Percentiles rank a stretch among this genome's conserved stretches.
phyloP scores from a whole-genome alignment of 2,797 vertebrate genomes.

The Bucorvus abyssinicus region DNA sequence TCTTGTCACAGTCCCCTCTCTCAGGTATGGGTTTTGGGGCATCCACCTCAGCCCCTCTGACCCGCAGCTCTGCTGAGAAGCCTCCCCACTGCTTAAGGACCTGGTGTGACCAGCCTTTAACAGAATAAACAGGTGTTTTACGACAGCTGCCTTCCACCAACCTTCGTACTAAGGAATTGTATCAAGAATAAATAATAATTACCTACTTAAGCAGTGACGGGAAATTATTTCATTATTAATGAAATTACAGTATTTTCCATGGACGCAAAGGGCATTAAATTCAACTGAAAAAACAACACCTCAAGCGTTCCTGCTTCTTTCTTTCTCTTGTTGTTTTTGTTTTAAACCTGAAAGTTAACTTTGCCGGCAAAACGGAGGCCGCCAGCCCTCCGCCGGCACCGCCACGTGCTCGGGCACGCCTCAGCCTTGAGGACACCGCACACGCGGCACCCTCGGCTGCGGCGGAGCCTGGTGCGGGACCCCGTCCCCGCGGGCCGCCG shows the following conservation, averaged over 20 bases:
- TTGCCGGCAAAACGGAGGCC: neutral
- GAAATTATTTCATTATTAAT: neutral
- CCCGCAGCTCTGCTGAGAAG: neutral
- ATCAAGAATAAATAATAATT: slow-evolving; percentile 19
- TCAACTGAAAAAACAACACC: neutral
- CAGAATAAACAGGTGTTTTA: neutral
- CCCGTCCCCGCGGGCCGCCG: neutral
- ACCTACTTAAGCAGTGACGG: neutral
- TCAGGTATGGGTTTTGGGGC: neutral
- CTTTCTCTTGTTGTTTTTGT: neutral
- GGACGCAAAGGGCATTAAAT: neutral
- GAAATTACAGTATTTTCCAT: neutral
- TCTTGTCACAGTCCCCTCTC: neutral
- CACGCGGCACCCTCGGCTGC: neutral
- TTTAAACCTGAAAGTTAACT: neutral
- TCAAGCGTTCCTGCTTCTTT: neutral
- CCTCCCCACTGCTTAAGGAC: neutral
- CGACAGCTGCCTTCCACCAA: neutral
- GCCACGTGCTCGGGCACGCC: neutral
- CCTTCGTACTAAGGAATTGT: neutral
- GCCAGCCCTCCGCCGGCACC: neutral
- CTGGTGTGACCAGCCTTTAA: neutral
- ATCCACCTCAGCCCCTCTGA: neutral
- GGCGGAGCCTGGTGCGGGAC: neutral
- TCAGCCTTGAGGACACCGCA: neutral